Evolutionary conservation across 2,888 invertebrate genomes (phyloP).

Genomic region (Limnephilus lunatus): DNA sequence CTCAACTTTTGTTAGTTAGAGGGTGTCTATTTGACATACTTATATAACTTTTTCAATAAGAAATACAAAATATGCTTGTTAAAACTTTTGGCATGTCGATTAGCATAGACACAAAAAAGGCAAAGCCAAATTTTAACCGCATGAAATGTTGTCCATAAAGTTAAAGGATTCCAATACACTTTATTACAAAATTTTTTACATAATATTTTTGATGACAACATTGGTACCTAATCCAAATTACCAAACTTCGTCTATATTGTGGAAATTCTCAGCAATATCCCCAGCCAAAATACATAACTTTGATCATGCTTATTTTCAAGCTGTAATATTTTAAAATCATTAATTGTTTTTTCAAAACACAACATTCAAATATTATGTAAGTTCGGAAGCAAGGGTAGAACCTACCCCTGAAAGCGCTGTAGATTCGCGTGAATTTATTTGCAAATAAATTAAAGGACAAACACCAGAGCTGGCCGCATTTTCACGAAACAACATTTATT

Average conservation of each 20-base stretch:
- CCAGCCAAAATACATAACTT: background rate
- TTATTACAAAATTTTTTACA: too few relatives aligned
- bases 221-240: background rate
- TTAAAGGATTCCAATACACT: too few relatives aligned
- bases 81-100: too few relatives aligned
- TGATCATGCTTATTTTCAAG: background rate
- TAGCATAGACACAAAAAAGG: too few relatives aligned
- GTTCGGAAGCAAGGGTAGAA: conserved; percentile 6
- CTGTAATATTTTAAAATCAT: background rate
- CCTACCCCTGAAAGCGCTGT: background rate
- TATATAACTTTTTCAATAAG: too few relatives aligned
- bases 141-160: too few relatives aligned
- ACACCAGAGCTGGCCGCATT: background rate
- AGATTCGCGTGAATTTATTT: conserved; percentile 33
- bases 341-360: background rate
- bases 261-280: background rate
- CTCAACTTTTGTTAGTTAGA: too few relatives aligned
- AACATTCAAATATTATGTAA: background rate
- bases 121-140: too few relatives aligned
- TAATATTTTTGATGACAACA: background rate
- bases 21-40: too few relatives aligned
- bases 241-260: background rate
- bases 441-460: conserved; percentile 22
- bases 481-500: conserved; percentile 27
- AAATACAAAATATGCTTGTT: too few relatives aligned